Conservation (phyloP, 2,888 invertebrate species). For the Liopterus haemorrhoidalis region DNA sequence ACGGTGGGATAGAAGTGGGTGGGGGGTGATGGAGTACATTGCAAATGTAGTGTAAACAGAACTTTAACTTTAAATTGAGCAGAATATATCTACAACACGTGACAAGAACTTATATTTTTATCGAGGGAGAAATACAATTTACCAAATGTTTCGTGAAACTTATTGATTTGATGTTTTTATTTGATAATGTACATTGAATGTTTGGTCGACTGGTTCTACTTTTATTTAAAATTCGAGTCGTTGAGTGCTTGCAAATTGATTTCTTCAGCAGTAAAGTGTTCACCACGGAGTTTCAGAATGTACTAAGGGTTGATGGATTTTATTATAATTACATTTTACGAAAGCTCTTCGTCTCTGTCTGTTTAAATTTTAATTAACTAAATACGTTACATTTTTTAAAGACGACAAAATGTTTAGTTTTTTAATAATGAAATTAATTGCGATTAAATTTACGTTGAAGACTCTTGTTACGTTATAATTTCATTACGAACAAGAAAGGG, state of each 20-base stretch:
- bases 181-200: slow-evolving; percentile 5
- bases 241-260: slow-evolving; percentile 45
- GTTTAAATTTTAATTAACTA: slow-evolving; percentile 43
- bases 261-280: slow-evolving; percentile 38
- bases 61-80: slow-evolving; percentile 45
- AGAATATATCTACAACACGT: slow-evolving; percentile 44
- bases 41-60: slow-evolving; percentile 45
- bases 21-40: slow-evolving; percentile 24
- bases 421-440: too few species aligned
- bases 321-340: slow-evolving; percentile 45
- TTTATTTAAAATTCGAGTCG: slow-evolving; percentile 45
- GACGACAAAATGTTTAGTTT: too few species aligned
- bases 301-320: slow-evolving; percentile 41
- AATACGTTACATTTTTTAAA: slow-evolving; percentile 30
- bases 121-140: slow-evolving; percentile 30
- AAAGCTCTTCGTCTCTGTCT: slow-evolving; percentile 28
- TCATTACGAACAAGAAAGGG: too few species aligned
- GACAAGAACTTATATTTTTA: slow-evolving; percentile 46
- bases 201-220: slow-evolving; percentile 38
- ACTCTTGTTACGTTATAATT: too few species aligned
- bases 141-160: slow-evolving; percentile 20
- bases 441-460: too few species aligned
- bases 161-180: too few species aligned
- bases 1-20: neutral
- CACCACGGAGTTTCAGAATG: slow-evolving; percentile 26